A percentile compares a stretch with the other conserved stretches of the same genome.
Evolutionary conservation across 2,888 invertebrate species (phyloP).

Genomic region (Neoitamus cyanurus): DNA sequence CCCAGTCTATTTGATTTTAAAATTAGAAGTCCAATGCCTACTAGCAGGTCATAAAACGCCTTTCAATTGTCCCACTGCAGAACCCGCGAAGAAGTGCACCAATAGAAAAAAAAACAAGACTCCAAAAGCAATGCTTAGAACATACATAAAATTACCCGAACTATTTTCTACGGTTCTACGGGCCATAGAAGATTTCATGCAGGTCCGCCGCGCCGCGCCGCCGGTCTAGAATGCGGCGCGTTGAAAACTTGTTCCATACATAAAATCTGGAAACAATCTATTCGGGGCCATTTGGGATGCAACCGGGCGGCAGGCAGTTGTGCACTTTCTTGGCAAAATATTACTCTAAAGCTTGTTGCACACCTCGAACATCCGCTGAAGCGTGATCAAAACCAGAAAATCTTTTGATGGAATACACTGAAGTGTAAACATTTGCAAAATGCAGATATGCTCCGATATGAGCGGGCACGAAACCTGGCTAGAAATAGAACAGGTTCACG

Average conservation of each 20-base stretch:
- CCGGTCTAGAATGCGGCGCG: neutral
- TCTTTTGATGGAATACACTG: conserved; percentile 27
- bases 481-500: conserved; percentile 36
- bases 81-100: neutral
- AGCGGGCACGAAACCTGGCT: neutral
- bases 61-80: neutral
- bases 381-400: conserved; percentile 40
- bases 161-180: neutral
- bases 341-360: conserved; percentile 19
- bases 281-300: neutral
- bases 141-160: neutral
- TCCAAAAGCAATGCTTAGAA: neutral
- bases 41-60: neutral
- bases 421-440: conserved; percentile 15
- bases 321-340: neutral
- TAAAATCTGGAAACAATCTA: conserved; percentile 18
- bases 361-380: conserved; percentile 4
- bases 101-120: neutral
- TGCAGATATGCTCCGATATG: conserved; percentile 9
- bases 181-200: neutral
- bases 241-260: conserved; percentile 3
- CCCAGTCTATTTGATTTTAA: neutral
- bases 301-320: neutral
- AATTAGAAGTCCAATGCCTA: neutral
- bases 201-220: neutral